These are phyloP conservation scores for Siniperca scherzeri DNA, from an alignment of 2,797 vertebrate species.

Conservation along the genomic window DNA sequence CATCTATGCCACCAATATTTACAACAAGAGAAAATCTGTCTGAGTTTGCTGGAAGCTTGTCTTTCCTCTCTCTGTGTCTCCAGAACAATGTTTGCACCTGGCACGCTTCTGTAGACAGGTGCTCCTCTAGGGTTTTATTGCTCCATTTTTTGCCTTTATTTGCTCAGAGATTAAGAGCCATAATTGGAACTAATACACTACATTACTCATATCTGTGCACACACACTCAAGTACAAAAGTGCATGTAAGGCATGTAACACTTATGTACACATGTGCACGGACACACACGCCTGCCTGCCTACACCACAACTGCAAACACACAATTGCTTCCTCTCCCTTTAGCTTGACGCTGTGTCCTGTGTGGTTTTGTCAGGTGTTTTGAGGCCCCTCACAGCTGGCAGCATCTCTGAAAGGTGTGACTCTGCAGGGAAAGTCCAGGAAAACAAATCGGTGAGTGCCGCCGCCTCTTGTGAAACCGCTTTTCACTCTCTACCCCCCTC, in stretches of 20 bases:
- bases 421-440: constrained; percentile 88
- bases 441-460: constrained; percentile 87
- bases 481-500: constrained; percentile 50
- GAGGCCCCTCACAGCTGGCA: constrained; percentile 89
- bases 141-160: constrained; percentile 81
- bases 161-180: constrained; percentile 84
- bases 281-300: constrained; percentile 25
- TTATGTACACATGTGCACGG: constrained; percentile 52
- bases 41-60: constrained; percentile 53
- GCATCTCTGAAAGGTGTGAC: constrained; percentile 88
- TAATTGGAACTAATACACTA: constrained; percentile 76
- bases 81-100: constrained; percentile 86
- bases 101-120: constrained; percentile 84
- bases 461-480: constrained; percentile 31
- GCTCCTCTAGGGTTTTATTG: constrained; percentile 77
- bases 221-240: constrained; percentile 71
- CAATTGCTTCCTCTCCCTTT: constrained; percentile 55
- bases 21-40: constrained; percentile 41
- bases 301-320: constrained; percentile 44
- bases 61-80: constrained; percentile 56
- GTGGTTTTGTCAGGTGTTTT: constrained; percentile 89
- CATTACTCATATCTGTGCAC: constrained; percentile 80
- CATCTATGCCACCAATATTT: constrained; percentile 36
- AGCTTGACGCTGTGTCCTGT: constrained; percentile 70
- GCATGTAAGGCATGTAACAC: constrained; percentile 50